These are phyloP conservation scores for Elmis aenea DNA, from an alignment of 2,888 invertebrate genomes.

Conservation along the genomic window DNA sequence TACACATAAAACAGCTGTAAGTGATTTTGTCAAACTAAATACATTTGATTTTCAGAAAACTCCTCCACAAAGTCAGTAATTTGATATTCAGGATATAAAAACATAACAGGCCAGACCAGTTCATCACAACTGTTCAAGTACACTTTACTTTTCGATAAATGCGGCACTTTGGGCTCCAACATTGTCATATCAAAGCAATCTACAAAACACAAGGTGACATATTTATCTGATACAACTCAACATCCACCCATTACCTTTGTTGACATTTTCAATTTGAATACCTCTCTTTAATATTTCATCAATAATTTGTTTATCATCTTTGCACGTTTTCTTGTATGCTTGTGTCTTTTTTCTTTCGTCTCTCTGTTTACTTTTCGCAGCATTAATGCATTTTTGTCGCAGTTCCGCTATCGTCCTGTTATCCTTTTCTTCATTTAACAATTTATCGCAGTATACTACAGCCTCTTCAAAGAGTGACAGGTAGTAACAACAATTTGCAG, in stretches of 20 bases:
- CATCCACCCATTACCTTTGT: conserved; percentile 50
- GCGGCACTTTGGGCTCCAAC: conserved; percentile 61
- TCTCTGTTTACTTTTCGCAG: conserved; percentile 51
- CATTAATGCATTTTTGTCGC: conserved; percentile 50
- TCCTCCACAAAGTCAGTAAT: conserved; percentile 82
- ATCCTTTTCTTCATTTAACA: conserved; percentile 54
- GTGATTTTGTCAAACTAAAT: conserved; percentile 25
- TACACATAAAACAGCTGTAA: not conserved
- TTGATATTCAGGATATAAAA: conserved; percentile 84
- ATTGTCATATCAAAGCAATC: conserved; percentile 48
- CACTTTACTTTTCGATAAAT: conserved; percentile 61
- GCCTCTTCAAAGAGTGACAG: conserved; percentile 66
- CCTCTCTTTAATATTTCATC: conserved; percentile 46
- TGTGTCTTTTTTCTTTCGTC: conserved; percentile 53
- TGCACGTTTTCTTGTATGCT: conserved; percentile 44
- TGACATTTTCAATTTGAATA: conserved; percentile 54
- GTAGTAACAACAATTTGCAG: conserved; percentile 68
- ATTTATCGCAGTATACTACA: conserved; percentile 64
- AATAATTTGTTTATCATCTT: conserved; percentile 46
- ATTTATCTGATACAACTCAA: no score
- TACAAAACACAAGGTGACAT: no score
- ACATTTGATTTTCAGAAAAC: conserved; percentile 68
- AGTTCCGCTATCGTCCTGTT: conserved; percentile 55
- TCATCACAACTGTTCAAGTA: conserved; percentile 54
- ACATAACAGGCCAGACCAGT: conserved; percentile 81